These are phyloP conservation scores for Polymixis lichenea DNA, from an alignment of 2,888 invertebrate species.

Conservation along the genomic window DNA sequence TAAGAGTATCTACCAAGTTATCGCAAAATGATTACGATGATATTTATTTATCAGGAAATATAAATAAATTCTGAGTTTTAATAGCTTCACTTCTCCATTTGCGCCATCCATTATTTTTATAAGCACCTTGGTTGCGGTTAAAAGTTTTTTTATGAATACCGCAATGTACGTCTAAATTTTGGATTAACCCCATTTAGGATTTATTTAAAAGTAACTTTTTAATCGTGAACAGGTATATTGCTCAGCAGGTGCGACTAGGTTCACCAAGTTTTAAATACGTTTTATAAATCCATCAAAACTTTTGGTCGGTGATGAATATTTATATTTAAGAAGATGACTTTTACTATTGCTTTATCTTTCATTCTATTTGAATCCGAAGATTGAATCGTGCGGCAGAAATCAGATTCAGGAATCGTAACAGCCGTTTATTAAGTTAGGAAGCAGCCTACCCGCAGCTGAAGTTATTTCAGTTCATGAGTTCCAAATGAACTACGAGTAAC, in stretches of 20 bases:
- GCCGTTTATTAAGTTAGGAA: constrained; percentile 54
- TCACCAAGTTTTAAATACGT: constrained; percentile 78
- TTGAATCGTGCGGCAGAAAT: constrained; percentile 41
- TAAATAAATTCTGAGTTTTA: constrained; percentile 19
- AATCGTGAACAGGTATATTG: constrained; percentile 64
- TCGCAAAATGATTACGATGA: not conserved
- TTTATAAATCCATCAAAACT: constrained; percentile 83
- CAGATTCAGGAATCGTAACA: constrained; percentile 45
- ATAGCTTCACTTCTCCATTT: constrained; percentile 33
- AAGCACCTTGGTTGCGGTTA: constrained; percentile 34
- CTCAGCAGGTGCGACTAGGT: constrained; percentile 78
- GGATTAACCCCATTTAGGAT: constrained; percentile 52
- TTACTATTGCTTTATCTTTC: constrained; percentile 65
- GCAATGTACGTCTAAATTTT: constrained; percentile 41
- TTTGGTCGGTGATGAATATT: constrained; percentile 81
- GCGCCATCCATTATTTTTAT: constrained; percentile 45
- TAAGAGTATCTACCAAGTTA: not conserved
- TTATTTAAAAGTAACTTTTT: constrained; percentile 72
- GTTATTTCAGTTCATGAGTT: constrained; percentile 66
- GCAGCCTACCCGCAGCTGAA: constrained; percentile 60
- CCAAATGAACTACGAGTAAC: constrained; percentile 60
- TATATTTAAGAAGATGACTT: constrained; percentile 68
- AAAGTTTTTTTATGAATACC: constrained; percentile 59
- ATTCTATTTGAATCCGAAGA: constrained; percentile 48
- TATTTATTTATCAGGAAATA: constrained; percentile 1